Evolutionary conservation across 2,113 vertebrate genomes (phyloP), one percentile per base, ranked within the genome.

Genomic region (Columba livia): DNA sequence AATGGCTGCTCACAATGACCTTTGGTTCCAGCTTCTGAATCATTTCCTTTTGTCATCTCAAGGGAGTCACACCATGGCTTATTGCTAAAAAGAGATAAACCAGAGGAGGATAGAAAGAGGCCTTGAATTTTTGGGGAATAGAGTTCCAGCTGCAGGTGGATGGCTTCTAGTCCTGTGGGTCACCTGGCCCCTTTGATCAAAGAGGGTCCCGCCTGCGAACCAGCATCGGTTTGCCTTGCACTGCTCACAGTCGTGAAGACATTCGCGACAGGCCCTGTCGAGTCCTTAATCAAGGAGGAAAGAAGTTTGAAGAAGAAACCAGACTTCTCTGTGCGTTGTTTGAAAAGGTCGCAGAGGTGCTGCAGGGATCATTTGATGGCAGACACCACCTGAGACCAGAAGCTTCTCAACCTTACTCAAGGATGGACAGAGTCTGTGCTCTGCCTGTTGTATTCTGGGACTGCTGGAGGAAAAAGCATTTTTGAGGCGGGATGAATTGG

Each of bases 51-150:
- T 98, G 97, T 98, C 98, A 97, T 98, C 97, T 98, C 97, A 98
- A 99, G 99, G 99, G 99, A 98, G 99, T 99, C 97, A 99, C 99
- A 58, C 99, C 99, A 36, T 99, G 99, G 99, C 98, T 99, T 97
- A 99, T 99, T 97, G 99, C 99, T 98, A 99, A 99, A 98, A 98
- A 98, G 97, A 98, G 97, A 98, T 98, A 96, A 98, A 85, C 92
- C 97, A 87, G 88, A 94, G 95, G 91, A 97, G 91, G 94, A 85
- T 93, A 66, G 92, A 94, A 90, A 85, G 81, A 94, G 96, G 93
- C 98, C 97, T 98, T 98, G 98, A 97, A 98, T 98, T 98, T 98
- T 98, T 87, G 97, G 97, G 98, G 95, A 96, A 96, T 93, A 97
- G 97, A 77, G 96, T 97, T 89, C 95, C 85, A 90, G 89, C 97